Base-by-base conservation (phyloP, 2,113 vertebrate species). In the Calyptommatus sinebrachiatus region DNA sequence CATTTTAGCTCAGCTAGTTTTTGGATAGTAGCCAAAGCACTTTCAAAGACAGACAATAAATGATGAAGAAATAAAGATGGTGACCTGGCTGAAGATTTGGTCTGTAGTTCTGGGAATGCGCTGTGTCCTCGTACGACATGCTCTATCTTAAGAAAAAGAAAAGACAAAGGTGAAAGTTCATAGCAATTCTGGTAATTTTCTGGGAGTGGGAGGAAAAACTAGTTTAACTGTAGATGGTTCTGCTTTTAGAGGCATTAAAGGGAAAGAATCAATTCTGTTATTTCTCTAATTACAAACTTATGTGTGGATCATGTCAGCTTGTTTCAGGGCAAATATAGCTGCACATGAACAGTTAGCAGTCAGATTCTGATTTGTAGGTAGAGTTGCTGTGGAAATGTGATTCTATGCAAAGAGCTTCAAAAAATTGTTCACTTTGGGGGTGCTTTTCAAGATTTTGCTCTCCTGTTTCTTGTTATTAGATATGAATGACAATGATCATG, bases 101-200 rank as follows among this genome's bases (percentile, higher is more conserved):
- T 92, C 86, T 97, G 94, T 45, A 99, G 90, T 88, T 97, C 96
- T 1, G 92, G 73, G 90, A 95, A 98, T 66, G 97, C 95, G 3
- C 92, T 86, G 2, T 99, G 98, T 82, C 97, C 94, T 75, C 89
- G 95, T 35, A 99, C 95, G 87, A 99, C 48, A 24, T 99, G 97
- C 69, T 99, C 97, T 71, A 99, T 95, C 98, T 99, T 69, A 85
- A 91, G 50, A 92, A 72, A 81, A 78, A 83, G 68, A 29, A 10
- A 48, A 50, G 68, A 76, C 73, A 83, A 65, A 31, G 6, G 45
- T 53, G 73, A 12, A 14, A 76, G 71, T 69, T 12, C 66, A 74
- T 71, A 78, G 80, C n/a, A 29, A 78, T 84, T 80, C 69, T 68
- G 61, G 11, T 53, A 24, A 53, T 0, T 50, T 72, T 72, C 4